phyloP scores from a whole-genome alignment of 2,113 vertebrate genomes.

The Clarias macrocephalus region DNA sequence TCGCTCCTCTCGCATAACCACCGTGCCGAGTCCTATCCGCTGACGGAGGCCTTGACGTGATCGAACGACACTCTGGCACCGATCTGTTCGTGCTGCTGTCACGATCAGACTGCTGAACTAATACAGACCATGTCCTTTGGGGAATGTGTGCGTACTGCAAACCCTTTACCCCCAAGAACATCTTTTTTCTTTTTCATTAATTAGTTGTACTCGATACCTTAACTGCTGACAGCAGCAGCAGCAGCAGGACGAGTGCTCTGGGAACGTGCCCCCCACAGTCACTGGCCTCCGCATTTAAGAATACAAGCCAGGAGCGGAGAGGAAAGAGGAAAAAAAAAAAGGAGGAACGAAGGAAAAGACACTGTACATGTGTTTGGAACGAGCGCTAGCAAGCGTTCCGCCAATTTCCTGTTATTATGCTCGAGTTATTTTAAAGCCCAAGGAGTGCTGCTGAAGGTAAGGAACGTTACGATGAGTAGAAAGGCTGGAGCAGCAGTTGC shows the following conservation, averaged over 20 bases:
- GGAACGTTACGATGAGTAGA: neutral
- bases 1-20: neutral
- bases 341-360: neutral
- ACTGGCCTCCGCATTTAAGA: neutral
- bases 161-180: neutral
- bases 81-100: neutral
- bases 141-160: neutral
- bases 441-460: conserved; percentile 26
- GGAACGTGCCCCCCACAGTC: neutral
- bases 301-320: neutral
- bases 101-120: neutral
- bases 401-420: conserved; percentile 19
- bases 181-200: neutral
- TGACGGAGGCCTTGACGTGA: neutral
- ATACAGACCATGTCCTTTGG: neutral
- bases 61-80: neutral
- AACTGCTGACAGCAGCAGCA: conserved; percentile 25
- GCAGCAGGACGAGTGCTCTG: neutral
- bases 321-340: neutral
- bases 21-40: neutral
- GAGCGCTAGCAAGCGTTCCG: neutral
- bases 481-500: neutral
- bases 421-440: neutral
- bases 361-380: neutral
- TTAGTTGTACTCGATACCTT: neutral